These are phyloP conservation scores for Pristis pectinata DNA, from an alignment of 2,797 vertebrate species.

Conservation along the genomic window DNA sequence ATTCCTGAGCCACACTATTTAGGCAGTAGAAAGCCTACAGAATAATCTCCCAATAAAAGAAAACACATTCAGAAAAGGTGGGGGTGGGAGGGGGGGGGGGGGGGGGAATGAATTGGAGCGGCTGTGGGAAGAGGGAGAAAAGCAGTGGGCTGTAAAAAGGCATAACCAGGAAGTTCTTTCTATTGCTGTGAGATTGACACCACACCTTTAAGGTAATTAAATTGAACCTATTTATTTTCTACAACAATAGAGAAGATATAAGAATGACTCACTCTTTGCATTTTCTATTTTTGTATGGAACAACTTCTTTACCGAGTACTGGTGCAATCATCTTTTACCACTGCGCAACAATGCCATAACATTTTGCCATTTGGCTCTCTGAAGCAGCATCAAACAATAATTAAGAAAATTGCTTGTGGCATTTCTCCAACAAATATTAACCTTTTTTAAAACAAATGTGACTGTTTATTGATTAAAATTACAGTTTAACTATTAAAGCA, in stretches of 20 bases:
- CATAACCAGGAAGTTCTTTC: not conserved
- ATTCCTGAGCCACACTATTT: not conserved
- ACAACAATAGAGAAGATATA: not conserved
- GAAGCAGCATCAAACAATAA: not conserved
- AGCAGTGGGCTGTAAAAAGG: not conserved
- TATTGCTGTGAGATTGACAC: not conserved
- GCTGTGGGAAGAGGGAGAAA: not conserved
- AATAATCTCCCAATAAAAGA: not conserved
- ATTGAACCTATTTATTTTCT: not conserved
- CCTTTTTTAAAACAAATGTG: not conserved
- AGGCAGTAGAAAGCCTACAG: not conserved
- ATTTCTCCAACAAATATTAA: conserved; percentile 20
- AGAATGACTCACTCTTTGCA: not conserved
- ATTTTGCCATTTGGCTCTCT: not conserved
- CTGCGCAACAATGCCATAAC: no score
- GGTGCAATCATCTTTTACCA: not conserved
- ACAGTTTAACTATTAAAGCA: not conserved
- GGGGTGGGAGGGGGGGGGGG: no score
- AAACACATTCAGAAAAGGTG: not conserved
- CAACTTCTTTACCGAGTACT: not conserved
- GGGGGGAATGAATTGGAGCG: not conserved
- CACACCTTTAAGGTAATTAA: not conserved
- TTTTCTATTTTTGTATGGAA: not conserved
- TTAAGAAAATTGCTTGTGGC: not conserved
- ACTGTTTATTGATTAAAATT: conserved; percentile 24